A percentile compares a stretch with the other conserved stretches of the same genome.
Conservation (phyloP, 2,888 invertebrate genomes). For the Hecatera dysodea region DNA sequence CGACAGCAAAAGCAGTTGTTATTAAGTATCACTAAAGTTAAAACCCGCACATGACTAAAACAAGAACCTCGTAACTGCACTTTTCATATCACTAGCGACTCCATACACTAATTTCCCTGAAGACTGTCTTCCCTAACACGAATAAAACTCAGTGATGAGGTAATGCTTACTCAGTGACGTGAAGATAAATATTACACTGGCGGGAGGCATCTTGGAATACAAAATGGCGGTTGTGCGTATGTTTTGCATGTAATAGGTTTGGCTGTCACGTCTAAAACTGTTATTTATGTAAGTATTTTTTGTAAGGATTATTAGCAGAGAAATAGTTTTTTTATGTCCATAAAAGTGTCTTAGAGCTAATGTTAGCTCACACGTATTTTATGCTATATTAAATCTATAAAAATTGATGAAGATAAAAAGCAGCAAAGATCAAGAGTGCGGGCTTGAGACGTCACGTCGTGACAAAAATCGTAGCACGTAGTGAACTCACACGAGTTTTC, state of each 20-base stretch:
- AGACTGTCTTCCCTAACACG: constrained; percentile 47
- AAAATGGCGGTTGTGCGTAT: constrained; percentile 19
- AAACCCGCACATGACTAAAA: constrained; percentile 9
- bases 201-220: constrained; percentile 32
- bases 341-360: no score
- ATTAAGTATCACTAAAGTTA: not conserved
- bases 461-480: no score
- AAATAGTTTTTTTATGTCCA: no score
- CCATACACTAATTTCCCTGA: constrained; percentile 58
- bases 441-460: no score
- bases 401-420: no score
- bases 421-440: no score
- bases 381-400: no score
- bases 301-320: not conserved
- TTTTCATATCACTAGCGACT: constrained; percentile 48
- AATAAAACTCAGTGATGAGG: constrained; percentile 49
- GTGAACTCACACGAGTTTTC: no score
- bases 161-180: constrained; percentile 53
- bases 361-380: no score
- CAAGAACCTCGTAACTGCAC: constrained; percentile 47
- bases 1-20: no score
- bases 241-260: not conserved
- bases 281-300: not conserved
- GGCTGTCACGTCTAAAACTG: not conserved
- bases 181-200: constrained; percentile 40